These are phyloP conservation scores for Sclerodermus sp. DNA, from an alignment of 2,888 invertebrate species.

Conservation along the genomic window DNA sequence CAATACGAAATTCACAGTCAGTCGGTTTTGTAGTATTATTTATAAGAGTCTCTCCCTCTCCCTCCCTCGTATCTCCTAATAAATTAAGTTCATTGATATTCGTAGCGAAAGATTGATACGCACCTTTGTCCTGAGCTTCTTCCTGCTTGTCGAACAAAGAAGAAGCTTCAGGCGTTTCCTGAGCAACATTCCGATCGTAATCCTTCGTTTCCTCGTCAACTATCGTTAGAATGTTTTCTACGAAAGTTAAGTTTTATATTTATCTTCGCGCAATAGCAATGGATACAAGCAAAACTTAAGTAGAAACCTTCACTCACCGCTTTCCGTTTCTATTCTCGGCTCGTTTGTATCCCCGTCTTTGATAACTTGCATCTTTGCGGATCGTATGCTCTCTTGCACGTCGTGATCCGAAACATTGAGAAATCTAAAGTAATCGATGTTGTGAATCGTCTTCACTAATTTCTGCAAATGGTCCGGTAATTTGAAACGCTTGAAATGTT, in stretches of 20 bases:
- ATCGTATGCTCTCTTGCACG: conserved; percentile 40
- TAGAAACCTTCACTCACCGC: conserved; percentile 29
- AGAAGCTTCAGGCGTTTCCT: neutral
- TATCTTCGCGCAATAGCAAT: no score
- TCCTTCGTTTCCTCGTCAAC: neutral
- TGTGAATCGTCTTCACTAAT: conserved; percentile 44
- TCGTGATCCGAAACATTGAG: conserved; percentile 34
- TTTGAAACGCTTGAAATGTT: conserved; percentile 40
- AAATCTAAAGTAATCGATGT: conserved; percentile 32
- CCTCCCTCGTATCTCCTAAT: conserved; percentile 33
- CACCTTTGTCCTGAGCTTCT: neutral
- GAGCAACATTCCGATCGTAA: neutral
- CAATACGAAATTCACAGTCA: conserved; percentile 32
- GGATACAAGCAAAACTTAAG: no score
- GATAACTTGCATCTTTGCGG: conserved; percentile 31
- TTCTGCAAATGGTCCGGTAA: conserved; percentile 46
- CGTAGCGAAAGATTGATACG: conserved; percentile 26
- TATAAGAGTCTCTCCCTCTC: conserved; percentile 20
- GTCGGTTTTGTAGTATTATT: conserved; percentile 9
- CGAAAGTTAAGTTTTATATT: conserved; percentile 8
- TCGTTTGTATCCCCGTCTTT: conserved; percentile 14
- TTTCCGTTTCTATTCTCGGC: conserved; percentile 22
- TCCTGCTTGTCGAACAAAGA: neutral
- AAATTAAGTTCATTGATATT: conserved; percentile 42
- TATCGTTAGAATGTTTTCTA: conserved; percentile 31